Evolutionary conservation across 2,797 vertebrate species (phyloP).

Genomic region (Gastrophryne carolinensis): DNA sequence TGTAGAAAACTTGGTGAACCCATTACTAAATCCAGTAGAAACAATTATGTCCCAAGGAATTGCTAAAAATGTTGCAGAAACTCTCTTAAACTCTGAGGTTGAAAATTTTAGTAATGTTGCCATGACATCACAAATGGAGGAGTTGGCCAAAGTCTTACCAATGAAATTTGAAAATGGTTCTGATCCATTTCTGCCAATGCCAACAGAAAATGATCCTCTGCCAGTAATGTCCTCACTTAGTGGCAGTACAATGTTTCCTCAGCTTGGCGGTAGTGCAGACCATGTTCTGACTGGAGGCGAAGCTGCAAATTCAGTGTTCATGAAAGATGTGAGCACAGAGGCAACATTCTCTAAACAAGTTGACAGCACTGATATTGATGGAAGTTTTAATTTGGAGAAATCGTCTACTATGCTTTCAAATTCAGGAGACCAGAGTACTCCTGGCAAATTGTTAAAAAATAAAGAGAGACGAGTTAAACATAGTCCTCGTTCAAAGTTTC

Average conservation of each 20-base stretch:
- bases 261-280: conserved; percentile 69
- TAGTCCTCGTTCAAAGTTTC: conserved; percentile 87
- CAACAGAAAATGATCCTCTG: conserved; percentile 75
- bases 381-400: conserved; percentile 60
- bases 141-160: conserved; percentile 74
- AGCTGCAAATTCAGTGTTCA: conserved; percentile 64
- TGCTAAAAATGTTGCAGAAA: conserved; percentile 69
- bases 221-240: conserved; percentile 77
- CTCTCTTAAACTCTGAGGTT: conserved; percentile 67
- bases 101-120: conserved; percentile 65
- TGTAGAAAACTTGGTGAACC: conserved; percentile 71
- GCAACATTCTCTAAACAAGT: conserved; percentile 66
- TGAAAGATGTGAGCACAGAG: conserved; percentile 68
- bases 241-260: conserved; percentile 74
- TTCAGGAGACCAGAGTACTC: conserved; percentile 65
- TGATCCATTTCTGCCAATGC: conserved; percentile 87
- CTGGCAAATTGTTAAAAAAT: conserved; percentile 59
- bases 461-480: conserved; percentile 76
- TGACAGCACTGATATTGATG: conserved; percentile 54
- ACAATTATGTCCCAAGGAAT: conserved; percentile 66
- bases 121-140: conserved; percentile 70
- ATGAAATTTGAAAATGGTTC: conserved; percentile 82
- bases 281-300: conserved; percentile 67
- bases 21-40: conserved; percentile 69
- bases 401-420: conserved; percentile 57